Evolutionary conservation across 2,888 invertebrate genomes (phyloP).

Genomic region (Diplazon laetatorius): DNA sequence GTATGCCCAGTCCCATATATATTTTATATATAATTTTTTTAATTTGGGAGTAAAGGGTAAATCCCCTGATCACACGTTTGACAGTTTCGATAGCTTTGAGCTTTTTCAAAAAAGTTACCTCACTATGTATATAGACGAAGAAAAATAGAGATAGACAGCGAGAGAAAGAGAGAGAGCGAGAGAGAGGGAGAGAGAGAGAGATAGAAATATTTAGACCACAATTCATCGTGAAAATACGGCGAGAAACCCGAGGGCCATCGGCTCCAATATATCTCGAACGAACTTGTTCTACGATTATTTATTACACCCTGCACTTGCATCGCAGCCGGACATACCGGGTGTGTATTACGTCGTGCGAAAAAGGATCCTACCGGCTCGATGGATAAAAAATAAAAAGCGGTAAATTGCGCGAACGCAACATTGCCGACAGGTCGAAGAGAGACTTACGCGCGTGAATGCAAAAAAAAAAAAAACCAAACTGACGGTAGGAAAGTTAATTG

Average conservation of each 20-base stretch:
- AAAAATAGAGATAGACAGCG: too few relatives aligned
- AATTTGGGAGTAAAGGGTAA: too few relatives aligned
- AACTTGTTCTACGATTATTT: slow-evolving; percentile 29
- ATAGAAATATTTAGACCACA: too few relatives aligned
- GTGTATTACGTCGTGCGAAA: slow-evolving; percentile 7
- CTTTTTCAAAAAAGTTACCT: too few relatives aligned
- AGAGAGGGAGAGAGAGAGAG: too few relatives aligned
- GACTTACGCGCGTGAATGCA: slow-evolving; percentile 27
- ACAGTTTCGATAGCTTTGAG: too few relatives aligned
- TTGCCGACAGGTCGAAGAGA: slow-evolving; percentile 6
- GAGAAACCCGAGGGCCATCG: neutral
- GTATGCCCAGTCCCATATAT: too few relatives aligned
- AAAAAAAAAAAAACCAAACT: slow-evolving; percentile 39
- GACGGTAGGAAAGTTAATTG: slow-evolving; percentile 45
- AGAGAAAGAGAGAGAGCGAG: too few relatives aligned
- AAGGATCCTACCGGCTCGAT: neutral
- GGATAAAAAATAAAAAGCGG: slow-evolving; percentile 20
- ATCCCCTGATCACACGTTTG: too few relatives aligned
- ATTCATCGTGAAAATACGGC: slow-evolving; percentile 5
- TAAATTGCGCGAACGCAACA: slow-evolving; percentile 18
- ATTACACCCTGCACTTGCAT: slow-evolving; percentile 8
- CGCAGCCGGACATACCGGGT: neutral
- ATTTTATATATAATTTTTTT: too few relatives aligned
- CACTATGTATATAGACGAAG: too few relatives aligned
- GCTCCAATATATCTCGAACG: slow-evolving; percentile 30